Evolutionary conservation across 2,113 vertebrate species (phyloP).

Genomic region (Ancistrus triradiatus): DNA sequence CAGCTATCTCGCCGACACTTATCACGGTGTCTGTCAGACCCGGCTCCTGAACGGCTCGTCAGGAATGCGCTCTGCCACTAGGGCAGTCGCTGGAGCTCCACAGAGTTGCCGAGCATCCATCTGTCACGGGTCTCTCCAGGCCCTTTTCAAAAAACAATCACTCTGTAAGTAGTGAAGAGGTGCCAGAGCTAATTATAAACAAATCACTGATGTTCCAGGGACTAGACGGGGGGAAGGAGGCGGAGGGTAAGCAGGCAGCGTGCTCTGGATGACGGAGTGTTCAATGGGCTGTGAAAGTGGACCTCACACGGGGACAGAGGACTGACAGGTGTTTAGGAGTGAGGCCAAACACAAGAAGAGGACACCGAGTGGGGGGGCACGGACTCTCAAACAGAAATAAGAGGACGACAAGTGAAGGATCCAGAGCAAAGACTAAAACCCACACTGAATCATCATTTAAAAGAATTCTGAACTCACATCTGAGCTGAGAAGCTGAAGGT

Average conservation of each 20-base stretch:
- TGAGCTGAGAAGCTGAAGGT: no score
- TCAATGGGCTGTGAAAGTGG: conserved; percentile 66
- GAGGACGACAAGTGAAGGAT: conserved; percentile 15
- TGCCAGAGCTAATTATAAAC: conserved; percentile 78
- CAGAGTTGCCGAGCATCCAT: conserved; percentile 22
- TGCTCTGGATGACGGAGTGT: conserved; percentile 67
- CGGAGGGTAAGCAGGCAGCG: conserved; percentile 1
- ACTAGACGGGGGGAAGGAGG: not conserved
- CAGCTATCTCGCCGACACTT: conserved; percentile 60
- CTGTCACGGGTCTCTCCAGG: conserved; percentile 45
- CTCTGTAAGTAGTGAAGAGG: conserved; percentile 71
- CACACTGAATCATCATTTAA: no score
- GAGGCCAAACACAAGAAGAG: conserved; percentile 38
- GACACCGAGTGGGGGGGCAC: conserved; percentile 30
- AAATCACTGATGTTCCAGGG: conserved; percentile 68
- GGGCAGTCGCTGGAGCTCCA: conserved; percentile 41
- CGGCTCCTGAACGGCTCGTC: conserved; percentile 59
- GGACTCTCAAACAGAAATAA: conserved; percentile 21
- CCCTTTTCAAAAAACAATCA: conserved; percentile 69
- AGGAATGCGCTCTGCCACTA: conserved; percentile 62
- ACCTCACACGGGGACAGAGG: conserved; percentile 51
- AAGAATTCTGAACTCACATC: no score
- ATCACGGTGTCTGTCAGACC: conserved; percentile 68
- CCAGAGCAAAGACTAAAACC: no score
- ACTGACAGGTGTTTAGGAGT: conserved; percentile 53